Percentiles rank a stretch among this genome's conserved stretches.
These are phyloP conservation scores for Austrofundulus limnaeus DNA, from an alignment of 2,113 vertebrate species.

Conservation along the genomic window DNA sequence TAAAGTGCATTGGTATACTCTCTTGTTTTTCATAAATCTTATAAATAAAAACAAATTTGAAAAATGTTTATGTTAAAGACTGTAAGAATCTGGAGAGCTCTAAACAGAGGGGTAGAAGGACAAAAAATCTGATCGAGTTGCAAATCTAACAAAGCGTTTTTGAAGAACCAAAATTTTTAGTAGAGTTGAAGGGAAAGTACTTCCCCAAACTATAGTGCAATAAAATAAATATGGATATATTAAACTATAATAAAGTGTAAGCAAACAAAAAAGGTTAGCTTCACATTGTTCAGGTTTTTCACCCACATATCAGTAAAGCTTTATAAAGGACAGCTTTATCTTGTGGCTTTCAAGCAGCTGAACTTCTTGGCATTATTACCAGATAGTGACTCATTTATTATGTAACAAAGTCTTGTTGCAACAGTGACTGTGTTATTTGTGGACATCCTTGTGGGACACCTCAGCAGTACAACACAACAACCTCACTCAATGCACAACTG, in stretches of 20 bases:
- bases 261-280: too few relatives aligned
- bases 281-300: too few relatives aligned
- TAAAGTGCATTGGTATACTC: not conserved
- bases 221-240: too few relatives aligned
- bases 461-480: not conserved
- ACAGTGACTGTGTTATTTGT: slow-evolving; percentile 15
- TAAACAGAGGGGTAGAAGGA: not conserved
- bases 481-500: not conserved
- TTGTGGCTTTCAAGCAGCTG: slow-evolving; percentile 22
- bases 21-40: not conserved
- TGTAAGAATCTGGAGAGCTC: not conserved
- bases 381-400: slow-evolving; percentile 51
- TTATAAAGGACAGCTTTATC: not conserved
- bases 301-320: not conserved
- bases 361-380: slow-evolving; percentile 35
- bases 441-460: slow-evolving; percentile 10
- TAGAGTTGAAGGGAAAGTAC: too few relatives aligned
- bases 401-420: slow-evolving; percentile 22
- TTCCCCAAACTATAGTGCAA: too few relatives aligned
- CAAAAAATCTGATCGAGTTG: not conserved
- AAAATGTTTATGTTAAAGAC: not conserved
- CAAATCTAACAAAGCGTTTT: not conserved
- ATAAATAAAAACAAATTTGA: not conserved
- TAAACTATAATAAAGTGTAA: too few relatives aligned
- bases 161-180: not conserved